phyloP scores from a whole-genome alignment of 2,888 invertebrate genomes.

The Nephrotoma appendiculata region DNA sequence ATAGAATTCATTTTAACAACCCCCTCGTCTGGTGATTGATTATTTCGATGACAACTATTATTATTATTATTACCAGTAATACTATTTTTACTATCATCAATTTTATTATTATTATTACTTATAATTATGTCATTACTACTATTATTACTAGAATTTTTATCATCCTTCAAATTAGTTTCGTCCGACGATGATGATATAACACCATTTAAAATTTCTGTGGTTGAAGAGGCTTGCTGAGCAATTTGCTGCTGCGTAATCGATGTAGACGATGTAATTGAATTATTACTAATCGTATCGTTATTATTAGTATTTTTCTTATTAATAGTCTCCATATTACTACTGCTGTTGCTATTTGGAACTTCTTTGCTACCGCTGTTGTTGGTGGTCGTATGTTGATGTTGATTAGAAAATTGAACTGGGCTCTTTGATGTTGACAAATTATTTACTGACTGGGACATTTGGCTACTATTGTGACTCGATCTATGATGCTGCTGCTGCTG shows the following conservation, averaged over 20 bases:
- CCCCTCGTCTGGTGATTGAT: not conserved
- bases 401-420: not conserved
- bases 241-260: conserved; percentile 6
- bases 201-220: not conserved
- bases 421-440: not conserved
- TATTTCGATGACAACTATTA: conserved; percentile 1
- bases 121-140: not conserved
- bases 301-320: not conserved
- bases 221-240: not conserved
- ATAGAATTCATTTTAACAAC: not conserved
- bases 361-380: not conserved
- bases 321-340: not conserved
- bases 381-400: not conserved
- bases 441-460: not conserved
- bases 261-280: conserved; percentile 12
- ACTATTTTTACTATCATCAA: conserved; percentile 4
- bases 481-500: not conserved
- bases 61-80: conserved; percentile 1
- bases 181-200: conserved; percentile 5
- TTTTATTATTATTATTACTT: conserved; percentile 1
- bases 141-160: not conserved
- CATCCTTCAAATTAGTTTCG: not conserved
- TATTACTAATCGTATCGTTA: not conserved
- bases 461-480: not conserved
- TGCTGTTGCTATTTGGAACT: not conserved